These are phyloP conservation scores for Anarhynchus alexandrinus DNA, from an alignment of 2,113 vertebrate genomes.

Conservation along the genomic window DNA sequence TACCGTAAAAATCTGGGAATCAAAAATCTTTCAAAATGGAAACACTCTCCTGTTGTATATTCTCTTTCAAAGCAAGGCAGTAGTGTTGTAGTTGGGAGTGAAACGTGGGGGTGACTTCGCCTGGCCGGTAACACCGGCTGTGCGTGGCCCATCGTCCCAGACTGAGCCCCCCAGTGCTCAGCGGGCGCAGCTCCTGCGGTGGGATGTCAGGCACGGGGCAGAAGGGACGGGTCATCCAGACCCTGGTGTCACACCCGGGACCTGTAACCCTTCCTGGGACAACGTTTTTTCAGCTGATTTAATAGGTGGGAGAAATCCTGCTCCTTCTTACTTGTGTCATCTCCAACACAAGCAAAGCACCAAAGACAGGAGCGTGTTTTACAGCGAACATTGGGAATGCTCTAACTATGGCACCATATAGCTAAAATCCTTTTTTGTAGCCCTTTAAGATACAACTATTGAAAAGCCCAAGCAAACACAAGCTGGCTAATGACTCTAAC, in stretches of 20 bases:
- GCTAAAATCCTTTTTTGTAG: background rate
- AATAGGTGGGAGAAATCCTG: background rate
- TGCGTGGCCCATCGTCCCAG: accelerated
- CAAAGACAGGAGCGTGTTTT: background rate
- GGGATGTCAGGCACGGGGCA: accelerated
- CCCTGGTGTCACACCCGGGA: background rate
- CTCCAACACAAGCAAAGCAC: background rate
- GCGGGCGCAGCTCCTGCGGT: no score
- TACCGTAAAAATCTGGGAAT: background rate
- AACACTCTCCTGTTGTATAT: background rate
- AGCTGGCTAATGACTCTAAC: background rate
- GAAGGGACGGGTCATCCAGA: background rate
- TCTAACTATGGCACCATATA: background rate
- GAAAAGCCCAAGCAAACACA: background rate
- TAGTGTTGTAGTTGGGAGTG: background rate
- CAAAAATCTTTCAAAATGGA: background rate
- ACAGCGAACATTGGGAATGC: background rate
- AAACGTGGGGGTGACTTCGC: background rate
- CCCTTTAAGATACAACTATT: background rate
- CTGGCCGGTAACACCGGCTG: accelerated
- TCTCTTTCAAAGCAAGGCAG: background rate
- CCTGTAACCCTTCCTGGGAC: background rate
- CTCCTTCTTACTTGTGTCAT: background rate
- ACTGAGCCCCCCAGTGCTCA: accelerated
- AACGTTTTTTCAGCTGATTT: background rate